Evolutionary conservation across 2,888 invertebrate genomes (phyloP).

Genomic region (Callyntrura sp.): DNA sequence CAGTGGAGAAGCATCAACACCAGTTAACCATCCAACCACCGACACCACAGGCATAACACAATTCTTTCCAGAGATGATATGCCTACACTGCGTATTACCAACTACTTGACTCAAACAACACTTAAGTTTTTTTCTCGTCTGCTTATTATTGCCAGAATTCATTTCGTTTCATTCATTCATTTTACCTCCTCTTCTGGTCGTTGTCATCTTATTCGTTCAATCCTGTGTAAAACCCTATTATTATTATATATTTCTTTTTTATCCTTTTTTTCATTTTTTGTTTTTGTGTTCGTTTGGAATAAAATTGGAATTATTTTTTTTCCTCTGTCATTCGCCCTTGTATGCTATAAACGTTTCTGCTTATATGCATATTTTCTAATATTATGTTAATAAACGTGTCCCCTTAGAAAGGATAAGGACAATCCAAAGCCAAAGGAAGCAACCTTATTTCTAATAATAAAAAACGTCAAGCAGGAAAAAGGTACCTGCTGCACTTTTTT

Average conservation of each 20-base stretch:
- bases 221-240: constrained; percentile 41
- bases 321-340: neutral
- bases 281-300: constrained; percentile 32
- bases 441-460: constrained; percentile 36
- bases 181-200: constrained; percentile 54
- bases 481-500: constrained; percentile 36
- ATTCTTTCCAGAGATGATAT: constrained; percentile 44
- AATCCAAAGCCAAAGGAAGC: constrained; percentile 1
- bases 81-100: neutral
- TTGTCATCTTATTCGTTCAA: constrained; percentile 50
- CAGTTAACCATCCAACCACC: constrained; percentile 50
- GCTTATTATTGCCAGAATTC: constrained; percentile 65
- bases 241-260: constrained; percentile 51
- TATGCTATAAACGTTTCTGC: neutral
- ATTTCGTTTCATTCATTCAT: constrained; percentile 66
- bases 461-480: neutral
- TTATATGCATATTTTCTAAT: constrained; percentile 6
- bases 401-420: constrained; percentile 32
- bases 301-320: constrained; percentile 73
- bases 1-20: neutral
- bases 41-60: constrained; percentile 41
- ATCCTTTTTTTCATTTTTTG: constrained; percentile 34
- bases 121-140: constrained; percentile 53
- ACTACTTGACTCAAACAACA: constrained; percentile 15
- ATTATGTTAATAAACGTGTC: constrained; percentile 51